These are phyloP conservation scores for Lepidurus arcticus DNA, from an alignment of 1,140 invertebrate genomes.

Conservation along the genomic window DNA sequence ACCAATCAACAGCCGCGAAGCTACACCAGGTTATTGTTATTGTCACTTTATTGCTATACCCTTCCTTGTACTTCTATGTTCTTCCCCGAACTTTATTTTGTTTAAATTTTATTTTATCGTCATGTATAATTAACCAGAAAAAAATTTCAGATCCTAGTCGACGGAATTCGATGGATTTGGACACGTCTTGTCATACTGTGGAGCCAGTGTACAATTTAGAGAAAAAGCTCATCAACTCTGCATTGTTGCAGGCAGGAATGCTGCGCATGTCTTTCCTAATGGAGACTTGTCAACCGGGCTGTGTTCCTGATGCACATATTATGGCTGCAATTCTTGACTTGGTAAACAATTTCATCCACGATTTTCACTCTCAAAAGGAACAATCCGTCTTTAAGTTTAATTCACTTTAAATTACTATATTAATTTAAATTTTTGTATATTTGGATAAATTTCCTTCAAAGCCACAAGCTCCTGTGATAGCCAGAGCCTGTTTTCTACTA, in stretches of 20 bases:
- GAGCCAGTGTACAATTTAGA: constrained; percentile 83
- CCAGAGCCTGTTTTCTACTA: constrained; percentile 79
- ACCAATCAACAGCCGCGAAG: constrained; percentile 79
- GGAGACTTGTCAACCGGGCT: constrained; percentile 90
- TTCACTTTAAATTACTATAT: neutral
- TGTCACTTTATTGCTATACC: neutral
- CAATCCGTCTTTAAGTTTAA: neutral
- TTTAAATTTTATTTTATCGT: neutral
- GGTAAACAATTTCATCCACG: constrained; percentile 51
- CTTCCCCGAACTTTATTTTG: neutral
- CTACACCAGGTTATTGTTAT: constrained; percentile 57
- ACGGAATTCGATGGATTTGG: constrained; percentile 71
- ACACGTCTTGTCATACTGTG: constrained; percentile 68
- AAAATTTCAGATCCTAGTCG: constrained; percentile 66
- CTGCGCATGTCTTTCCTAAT: constrained; percentile 79
- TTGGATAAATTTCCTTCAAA: neutral
- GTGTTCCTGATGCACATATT: constrained; percentile 89
- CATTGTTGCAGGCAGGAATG: constrained; percentile 71
- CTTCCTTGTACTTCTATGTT: neutral
- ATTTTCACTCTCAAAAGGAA: neutral
- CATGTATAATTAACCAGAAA: neutral
- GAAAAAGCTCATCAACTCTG: constrained; percentile 65
- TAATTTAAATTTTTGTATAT: neutral
- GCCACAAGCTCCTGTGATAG: constrained; percentile 77
- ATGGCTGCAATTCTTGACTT: constrained; percentile 92